Evolutionary conservation across 2,888 invertebrate genomes (phyloP).

Genomic region (Scaptomyza tumidula): DNA sequence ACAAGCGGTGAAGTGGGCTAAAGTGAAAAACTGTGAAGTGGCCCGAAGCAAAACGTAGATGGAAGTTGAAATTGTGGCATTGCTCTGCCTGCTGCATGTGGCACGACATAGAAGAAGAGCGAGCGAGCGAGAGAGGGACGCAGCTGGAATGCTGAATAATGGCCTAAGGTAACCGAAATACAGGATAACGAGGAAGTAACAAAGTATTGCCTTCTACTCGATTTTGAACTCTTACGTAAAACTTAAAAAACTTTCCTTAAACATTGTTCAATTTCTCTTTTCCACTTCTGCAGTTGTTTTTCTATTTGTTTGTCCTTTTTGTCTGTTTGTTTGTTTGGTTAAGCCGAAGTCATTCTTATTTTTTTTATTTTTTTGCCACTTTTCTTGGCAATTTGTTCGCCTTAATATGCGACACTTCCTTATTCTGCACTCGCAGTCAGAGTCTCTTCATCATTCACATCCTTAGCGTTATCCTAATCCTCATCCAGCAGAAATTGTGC

Average conservation of each 20-base stretch:
- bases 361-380: background rate
- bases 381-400: slow-evolving; percentile 23
- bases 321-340: slow-evolving; percentile 16
- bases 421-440: slow-evolving; percentile 19
- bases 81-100: slow-evolving; percentile 12
- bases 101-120: slow-evolving; percentile 3
- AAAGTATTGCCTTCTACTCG: background rate
- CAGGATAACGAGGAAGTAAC: background rate
- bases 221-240: slow-evolving; percentile 10
- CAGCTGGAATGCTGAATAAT: background rate
- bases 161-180: background rate
- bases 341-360: too few species aligned
- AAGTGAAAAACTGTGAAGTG: slow-evolving; percentile 38
- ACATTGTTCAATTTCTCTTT: background rate
- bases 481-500: slow-evolving; percentile 19
- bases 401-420: slow-evolving; percentile 47
- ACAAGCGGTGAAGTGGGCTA: slow-evolving; percentile 19
- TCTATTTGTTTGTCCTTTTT: background rate
- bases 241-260: background rate
- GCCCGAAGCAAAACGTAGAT: slow-evolving; percentile 38
- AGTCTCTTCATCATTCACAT: slow-evolving; percentile 10
- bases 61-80: slow-evolving; percentile 12
- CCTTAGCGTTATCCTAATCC: slow-evolving; percentile 17
- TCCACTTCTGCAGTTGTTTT: background rate
- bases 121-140: background rate